Conservation (phyloP, 2,113 vertebrate species). For the Steatornis caripensis region DNA sequence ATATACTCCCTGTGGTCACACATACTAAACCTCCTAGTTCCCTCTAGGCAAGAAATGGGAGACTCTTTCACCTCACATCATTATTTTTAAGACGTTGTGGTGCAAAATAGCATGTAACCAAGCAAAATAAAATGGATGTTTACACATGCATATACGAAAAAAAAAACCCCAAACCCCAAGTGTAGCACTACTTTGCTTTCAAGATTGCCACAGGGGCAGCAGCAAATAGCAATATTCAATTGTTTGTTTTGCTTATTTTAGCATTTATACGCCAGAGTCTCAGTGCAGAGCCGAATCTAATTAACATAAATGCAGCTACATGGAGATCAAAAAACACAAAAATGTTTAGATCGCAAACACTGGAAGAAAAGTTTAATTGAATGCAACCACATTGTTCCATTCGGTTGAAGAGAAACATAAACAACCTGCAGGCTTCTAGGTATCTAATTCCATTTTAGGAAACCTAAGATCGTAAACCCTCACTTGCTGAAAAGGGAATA, state of each 20-base stretch:
- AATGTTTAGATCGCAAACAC: constrained; percentile 30
- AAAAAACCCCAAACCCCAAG: no score
- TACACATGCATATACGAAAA: not conserved
- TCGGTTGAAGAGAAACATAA: constrained; percentile 36
- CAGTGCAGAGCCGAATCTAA: constrained; percentile 32
- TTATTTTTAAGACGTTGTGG: not conserved
- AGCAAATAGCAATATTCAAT: not conserved
- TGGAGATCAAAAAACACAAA: constrained; percentile 42
- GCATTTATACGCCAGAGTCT: not conserved
- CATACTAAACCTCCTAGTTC: not conserved
- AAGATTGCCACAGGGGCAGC: not conserved
- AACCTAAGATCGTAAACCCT: not conserved
- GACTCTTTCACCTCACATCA: not conserved
- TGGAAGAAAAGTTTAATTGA: constrained; percentile 23
- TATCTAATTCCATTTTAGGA: constrained; percentile 17
- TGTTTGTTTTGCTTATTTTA: constrained; percentile 36
- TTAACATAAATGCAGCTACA: constrained; percentile 17
- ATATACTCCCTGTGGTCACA: not conserved
- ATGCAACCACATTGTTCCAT: not conserved
- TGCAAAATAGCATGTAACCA: not conserved
- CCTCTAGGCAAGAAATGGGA: not conserved
- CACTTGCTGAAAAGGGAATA: not conserved
- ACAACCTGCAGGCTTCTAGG: constrained; percentile 30
- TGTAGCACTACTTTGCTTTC: not conserved
- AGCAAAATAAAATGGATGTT: not conserved